These are phyloP conservation scores for Ophion ellenae DNA, from an alignment of 2,888 invertebrate genomes.

Conservation along the genomic window DNA sequence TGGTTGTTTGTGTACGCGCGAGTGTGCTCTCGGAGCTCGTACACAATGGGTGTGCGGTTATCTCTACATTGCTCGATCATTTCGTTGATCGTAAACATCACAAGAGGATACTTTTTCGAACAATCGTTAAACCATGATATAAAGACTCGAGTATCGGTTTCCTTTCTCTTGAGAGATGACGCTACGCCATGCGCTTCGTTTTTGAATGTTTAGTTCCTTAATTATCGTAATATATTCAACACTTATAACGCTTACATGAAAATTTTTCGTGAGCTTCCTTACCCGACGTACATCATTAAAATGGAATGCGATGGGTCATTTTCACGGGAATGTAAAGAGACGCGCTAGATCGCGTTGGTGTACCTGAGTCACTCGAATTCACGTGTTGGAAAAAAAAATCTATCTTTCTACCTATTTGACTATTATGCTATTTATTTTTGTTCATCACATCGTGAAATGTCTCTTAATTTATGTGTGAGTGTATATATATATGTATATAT, in stretches of 20 bases:
- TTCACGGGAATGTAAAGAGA: conserved; percentile 45
- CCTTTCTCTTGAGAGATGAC: conserved; percentile 16
- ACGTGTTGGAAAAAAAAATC: neutral
- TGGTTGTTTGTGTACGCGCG: neutral
- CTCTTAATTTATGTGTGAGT: neutral
- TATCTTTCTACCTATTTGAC: conserved; percentile 3
- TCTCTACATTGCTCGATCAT: conserved; percentile 1
- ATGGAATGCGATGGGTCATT: conserved; percentile 43
- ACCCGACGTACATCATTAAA: conserved; percentile 31
- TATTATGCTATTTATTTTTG: neutral
- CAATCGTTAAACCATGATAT: conserved; percentile 38
- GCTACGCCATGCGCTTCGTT: conserved; percentile 12
- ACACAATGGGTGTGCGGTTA: neutral
- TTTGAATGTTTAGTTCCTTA: neutral
- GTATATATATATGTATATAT: neutral
- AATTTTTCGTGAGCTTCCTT: conserved; percentile 46
- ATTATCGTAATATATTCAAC: conserved; percentile 47
- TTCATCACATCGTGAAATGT: conserved; percentile 9
- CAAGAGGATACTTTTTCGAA: conserved; percentile 22
- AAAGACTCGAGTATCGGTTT: conserved; percentile 8
- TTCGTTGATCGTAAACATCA: conserved; percentile 45
- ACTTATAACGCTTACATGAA: conserved; percentile 55
- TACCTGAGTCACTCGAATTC: conserved; percentile 24
- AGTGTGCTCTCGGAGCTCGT: neutral
- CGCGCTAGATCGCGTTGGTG: neutral